Conservation (phyloP, 2,113 vertebrate genomes). For the Carassius carassius region DNA sequence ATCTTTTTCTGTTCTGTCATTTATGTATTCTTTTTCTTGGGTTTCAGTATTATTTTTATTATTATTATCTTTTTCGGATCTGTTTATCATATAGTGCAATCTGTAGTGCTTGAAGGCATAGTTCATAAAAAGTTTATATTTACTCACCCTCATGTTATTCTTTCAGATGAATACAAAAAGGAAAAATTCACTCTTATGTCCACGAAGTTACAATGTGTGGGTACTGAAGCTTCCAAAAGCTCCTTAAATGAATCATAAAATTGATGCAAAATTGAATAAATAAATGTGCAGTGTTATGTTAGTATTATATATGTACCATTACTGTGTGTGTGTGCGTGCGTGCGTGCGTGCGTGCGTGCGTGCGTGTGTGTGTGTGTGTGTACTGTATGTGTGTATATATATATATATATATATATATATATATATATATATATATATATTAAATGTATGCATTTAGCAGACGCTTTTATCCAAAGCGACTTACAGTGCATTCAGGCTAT, state of each 20-base stretch:
- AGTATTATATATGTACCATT: not conserved
- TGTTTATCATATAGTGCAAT: not conserved
- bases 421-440: no score
- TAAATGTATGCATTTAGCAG: no score
- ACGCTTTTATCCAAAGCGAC: no score
- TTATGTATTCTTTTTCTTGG: slow-evolving; percentile 50
- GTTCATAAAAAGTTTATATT: not conserved
- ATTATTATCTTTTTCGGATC: slow-evolving; percentile 67
- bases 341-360: no score
- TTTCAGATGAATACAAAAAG: not conserved
- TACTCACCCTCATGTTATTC: not conserved
- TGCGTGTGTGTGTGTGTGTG: no score
- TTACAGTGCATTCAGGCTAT: no score
- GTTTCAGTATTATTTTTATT: slow-evolving; percentile 74
- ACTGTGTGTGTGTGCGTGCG: no score
- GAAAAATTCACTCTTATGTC: not conserved
- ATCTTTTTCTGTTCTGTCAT: not conserved
- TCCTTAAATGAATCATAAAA: no score
- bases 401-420: no score
- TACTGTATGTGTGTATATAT: no score
- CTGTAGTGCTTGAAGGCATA: not conserved
- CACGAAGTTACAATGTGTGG: not conserved
- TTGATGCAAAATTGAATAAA: not conserved
- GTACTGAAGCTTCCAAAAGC: not conserved
- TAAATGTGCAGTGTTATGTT: no score